Conservation (phyloP, 2,888 invertebrate genomes). For the Pollenia amentaria region DNA sequence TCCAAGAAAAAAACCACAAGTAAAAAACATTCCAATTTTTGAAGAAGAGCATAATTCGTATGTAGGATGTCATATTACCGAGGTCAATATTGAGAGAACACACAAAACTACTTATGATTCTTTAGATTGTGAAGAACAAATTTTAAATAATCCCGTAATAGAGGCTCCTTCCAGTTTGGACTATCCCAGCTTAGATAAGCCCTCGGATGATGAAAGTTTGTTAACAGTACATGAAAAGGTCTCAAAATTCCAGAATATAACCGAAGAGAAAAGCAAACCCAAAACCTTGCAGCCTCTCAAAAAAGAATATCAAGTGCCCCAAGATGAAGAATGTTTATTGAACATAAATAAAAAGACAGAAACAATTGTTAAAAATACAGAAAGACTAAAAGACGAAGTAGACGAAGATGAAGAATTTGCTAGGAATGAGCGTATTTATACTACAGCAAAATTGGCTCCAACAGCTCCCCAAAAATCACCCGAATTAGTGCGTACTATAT, state of each 20-base stretch:
- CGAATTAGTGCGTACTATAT: conserved; percentile 85
- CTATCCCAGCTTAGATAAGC: conserved; percentile 84
- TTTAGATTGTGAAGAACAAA: conserved; percentile 74
- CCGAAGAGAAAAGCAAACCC: conserved; percentile 85
- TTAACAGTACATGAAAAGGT: conserved; percentile 90
- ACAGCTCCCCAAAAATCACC: conserved; percentile 84
- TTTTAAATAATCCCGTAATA: conserved; percentile 80
- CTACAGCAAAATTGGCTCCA: conserved; percentile 86
- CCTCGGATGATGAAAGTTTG: conserved; percentile 87
- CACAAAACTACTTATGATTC: conserved; percentile 85
- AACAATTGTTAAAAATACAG: conserved; percentile 87
- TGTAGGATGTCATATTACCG: conserved; percentile 85
- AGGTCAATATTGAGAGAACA: conserved; percentile 83
- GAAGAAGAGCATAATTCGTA: conserved; percentile 86
- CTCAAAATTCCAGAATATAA: conserved; percentile 87
- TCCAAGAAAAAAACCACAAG: conserved; percentile 83
- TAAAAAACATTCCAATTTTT: conserved; percentile 85
- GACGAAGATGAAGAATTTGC: conserved; percentile 86
- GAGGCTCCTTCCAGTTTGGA: conserved; percentile 86
- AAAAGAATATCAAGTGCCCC: conserved; percentile 78
- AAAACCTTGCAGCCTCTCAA: conserved; percentile 82
- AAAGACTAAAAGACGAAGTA: conserved; percentile 85
- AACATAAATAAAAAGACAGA: conserved; percentile 89
- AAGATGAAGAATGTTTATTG: conserved; percentile 86
- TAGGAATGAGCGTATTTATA: conserved; percentile 87